A percentile compares a stretch with the other conserved stretches of the same genome.
Conservation (phyloP, 1,140 invertebrate genomes). For the Dysdera silvatica region DNA sequence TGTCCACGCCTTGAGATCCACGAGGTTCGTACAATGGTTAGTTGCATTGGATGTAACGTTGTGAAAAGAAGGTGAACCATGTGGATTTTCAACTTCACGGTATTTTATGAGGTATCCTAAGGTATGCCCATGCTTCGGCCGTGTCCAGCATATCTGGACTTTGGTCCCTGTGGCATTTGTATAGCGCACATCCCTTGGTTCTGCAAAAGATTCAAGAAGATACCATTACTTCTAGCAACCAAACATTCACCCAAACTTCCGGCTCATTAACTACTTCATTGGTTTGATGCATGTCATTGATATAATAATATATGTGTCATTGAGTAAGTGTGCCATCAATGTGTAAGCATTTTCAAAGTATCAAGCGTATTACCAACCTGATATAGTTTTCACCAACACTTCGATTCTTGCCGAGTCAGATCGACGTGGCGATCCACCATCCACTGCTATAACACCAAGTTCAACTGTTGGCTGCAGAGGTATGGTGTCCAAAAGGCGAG, state of each 20-base stretch:
- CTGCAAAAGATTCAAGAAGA: neutral
- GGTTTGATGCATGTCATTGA: too few relatives aligned
- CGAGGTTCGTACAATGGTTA: constrained; percentile 12
- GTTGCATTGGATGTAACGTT: constrained; percentile 24
- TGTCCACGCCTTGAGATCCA: constrained; percentile 24
- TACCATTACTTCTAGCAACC: too few relatives aligned
- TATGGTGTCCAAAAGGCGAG: neutral
- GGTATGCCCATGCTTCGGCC: constrained; percentile 15
- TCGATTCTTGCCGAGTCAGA: constrained; percentile 17
- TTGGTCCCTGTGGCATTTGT: constrained; percentile 20
- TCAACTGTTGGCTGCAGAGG: constrained; percentile 12
- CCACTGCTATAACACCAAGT: constrained; percentile 20
- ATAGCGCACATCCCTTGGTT: constrained; percentile 19
- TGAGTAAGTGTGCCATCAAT: too few relatives aligned
- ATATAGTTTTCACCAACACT: constrained; percentile 27
- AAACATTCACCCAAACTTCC: too few relatives aligned
- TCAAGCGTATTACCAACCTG: constrained; percentile 15
- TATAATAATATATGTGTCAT: too few relatives aligned
- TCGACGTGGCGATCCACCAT: constrained; percentile 29
- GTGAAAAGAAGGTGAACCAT: neutral
- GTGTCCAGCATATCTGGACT: constrained; percentile 28
- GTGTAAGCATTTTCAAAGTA: too few relatives aligned
- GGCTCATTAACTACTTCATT: too few relatives aligned
- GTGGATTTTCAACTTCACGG: constrained; percentile 6
- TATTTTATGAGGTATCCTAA: constrained; percentile 26